Evolutionary conservation across 2,113 vertebrate genomes (phyloP).

Genomic region (Ophiodon elongatus): DNA sequence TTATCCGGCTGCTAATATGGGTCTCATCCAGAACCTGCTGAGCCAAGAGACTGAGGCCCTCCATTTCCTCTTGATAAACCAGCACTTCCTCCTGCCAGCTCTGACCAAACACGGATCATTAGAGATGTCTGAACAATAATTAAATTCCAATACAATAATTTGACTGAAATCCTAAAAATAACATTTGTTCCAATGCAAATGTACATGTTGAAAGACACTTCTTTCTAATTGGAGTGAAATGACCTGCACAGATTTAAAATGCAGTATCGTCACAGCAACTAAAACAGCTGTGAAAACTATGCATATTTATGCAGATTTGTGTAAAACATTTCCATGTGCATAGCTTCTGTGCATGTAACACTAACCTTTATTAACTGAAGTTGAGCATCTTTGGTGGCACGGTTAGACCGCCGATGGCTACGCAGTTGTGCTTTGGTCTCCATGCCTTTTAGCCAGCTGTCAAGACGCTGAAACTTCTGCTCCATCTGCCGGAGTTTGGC

Average conservation of each 20-base stretch:
- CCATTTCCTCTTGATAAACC: constrained; percentile 92
- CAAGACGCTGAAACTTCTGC: constrained; percentile 89
- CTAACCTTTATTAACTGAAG: constrained; percentile 93
- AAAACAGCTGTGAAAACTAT: not conserved
- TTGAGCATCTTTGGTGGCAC: constrained; percentile 89
- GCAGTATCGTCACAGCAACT: not conserved
- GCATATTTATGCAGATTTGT: not conserved
- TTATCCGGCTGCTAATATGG: constrained; percentile 88
- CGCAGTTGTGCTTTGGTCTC: constrained; percentile 89
- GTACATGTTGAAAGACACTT: not conserved
- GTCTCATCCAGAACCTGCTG: constrained; percentile 95
- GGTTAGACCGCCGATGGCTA: constrained; percentile 84
- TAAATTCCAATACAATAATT: not conserved
- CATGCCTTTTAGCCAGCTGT: constrained; percentile 90
- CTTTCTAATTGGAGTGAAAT: not conserved
- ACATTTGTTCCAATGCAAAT: constrained; percentile 3
- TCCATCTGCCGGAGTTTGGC: constrained; percentile 92
- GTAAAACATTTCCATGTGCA: not conserved
- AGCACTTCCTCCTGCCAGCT: constrained; percentile 93
- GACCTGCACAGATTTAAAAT: not conserved
- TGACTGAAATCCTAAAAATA: not conserved
- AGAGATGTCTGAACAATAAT: not conserved
- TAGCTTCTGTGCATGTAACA: not conserved
- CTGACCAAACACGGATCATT: constrained; percentile 72
- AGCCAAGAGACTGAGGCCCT: constrained; percentile 90